phyloP scores from a whole-genome alignment of 2,797 vertebrate genomes.

The Dallia pectoralis region DNA sequence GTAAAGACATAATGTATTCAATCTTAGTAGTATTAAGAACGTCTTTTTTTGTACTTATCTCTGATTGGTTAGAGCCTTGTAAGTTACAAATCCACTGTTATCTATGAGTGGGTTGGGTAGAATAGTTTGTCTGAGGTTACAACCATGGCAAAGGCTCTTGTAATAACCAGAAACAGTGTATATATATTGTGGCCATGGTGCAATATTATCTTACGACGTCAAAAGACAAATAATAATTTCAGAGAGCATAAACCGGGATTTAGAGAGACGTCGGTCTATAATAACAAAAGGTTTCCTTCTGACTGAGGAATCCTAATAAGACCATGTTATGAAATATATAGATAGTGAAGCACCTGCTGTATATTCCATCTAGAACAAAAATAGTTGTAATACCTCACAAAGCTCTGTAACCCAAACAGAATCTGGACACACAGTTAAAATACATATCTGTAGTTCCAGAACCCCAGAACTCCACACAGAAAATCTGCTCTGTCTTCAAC shows the following conservation, averaged over 20 bases:
- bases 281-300: no score
- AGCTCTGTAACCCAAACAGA: slow-evolving; percentile 34
- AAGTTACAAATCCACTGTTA: slow-evolving; percentile 1
- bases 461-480: slow-evolving; percentile 40
- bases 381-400: slow-evolving; percentile 33
- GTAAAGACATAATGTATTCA: no score
- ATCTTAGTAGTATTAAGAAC: no score
- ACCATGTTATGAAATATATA: not conserved
- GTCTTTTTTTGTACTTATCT: not conserved
- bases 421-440: not conserved
- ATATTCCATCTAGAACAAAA: slow-evolving; percentile 17
- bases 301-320: no score
- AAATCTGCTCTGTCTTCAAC: slow-evolving; percentile 41
- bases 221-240: slow-evolving; percentile 35
- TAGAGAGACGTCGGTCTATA: slow-evolving; percentile 32
- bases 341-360: slow-evolving; percentile 16
- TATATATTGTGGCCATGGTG: slow-evolving; percentile 43
- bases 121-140: slow-evolving; percentile 30
- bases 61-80: not conserved
- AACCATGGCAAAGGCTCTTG: slow-evolving; percentile 15
- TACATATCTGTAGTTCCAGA: not conserved
- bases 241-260: slow-evolving; percentile 32
- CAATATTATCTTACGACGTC: slow-evolving; percentile 30
- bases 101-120: not conserved
- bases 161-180: slow-evolving; percentile 35